Base-by-base conservation (phyloP, 2,888 invertebrate genomes). In the Dolichomitus sp. region DNA sequence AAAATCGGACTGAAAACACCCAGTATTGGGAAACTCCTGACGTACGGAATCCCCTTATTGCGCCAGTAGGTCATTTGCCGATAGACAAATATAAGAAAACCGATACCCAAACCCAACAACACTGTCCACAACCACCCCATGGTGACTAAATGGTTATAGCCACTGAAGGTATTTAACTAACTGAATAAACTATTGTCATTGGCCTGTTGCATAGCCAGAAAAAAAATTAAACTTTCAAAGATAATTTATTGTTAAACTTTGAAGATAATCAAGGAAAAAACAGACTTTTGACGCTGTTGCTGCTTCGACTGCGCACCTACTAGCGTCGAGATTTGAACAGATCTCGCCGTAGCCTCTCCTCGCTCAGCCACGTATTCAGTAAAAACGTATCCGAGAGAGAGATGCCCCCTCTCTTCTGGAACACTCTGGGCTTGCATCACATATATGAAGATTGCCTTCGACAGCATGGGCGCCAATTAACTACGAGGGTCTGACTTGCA, bases 91-190 rank as follows among this genome's bases (percentile, higher is more conserved):
- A 50, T 2, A 4, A 52, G n/a, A 1, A 68, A 14, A 19, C 50
- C 68, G 14, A 68, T 12, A 1, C 9, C 17, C 23, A 86, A 5
- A 12, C 84, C 1, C 37, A 65, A 37, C 12, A 42, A 30, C 17
- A 81, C 14, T 12, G 86, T n/a, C 12, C 75, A 11, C 19, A 17
- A 27, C 50, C 30, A 42, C 17, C 33, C 30, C 81, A 81, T 72
- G n/a, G 0, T 27, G n/a, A 14, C 2, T 12, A 3, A 23, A 3
- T 9, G 23, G 7, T 19, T 19, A 19, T 52, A 2, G 6, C 23
- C 19, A 6, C 23, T 19, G 1, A 2, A 11, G 7, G 2, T 50
- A 19, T 23, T 23, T 52, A 50, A 2, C n/a, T 50, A 9, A 50
- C 19, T 50, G 17, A 50, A 19, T 19, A n/a, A 45, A 45, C 45